Conservation (phyloP, 2,797 vertebrate genomes). For the Pangasius macronema region DNA sequence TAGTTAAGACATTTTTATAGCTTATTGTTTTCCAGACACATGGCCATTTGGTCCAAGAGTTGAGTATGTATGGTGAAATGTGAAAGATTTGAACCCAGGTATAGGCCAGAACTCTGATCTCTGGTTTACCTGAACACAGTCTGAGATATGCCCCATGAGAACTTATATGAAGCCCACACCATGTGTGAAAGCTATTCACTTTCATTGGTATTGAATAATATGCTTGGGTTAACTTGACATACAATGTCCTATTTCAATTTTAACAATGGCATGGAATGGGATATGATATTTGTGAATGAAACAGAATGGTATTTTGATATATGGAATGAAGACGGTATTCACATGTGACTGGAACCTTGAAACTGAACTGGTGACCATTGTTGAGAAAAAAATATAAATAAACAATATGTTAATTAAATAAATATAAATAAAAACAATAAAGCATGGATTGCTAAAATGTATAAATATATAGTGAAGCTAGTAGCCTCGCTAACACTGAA, state of each 20-base stretch:
- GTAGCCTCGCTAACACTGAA: background rate
- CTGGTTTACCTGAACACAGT: background rate
- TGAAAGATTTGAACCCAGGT: background rate
- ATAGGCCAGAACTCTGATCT: background rate
- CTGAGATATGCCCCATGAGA: background rate
- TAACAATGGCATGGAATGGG: background rate
- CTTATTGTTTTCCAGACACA: background rate
- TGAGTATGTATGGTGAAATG: background rate
- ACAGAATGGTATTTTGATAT: background rate
- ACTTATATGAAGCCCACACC: background rate
- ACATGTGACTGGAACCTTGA: background rate
- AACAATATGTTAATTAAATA: background rate
- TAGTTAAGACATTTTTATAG: background rate
- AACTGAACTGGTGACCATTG: background rate
- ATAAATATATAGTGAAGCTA: background rate
- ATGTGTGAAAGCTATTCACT: background rate
- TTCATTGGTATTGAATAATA: background rate
- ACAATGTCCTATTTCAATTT: background rate
- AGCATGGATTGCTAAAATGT: background rate
- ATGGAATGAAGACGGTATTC: background rate
- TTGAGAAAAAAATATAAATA: background rate
- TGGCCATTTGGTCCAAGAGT: background rate
- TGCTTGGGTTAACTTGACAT: background rate
- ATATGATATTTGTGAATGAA: background rate
- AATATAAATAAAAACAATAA: background rate